Evolutionary conservation across 92 coral and sea anemone species (phyloP), one percentile per base, ranked within the genome.

Genomic region (Plumapathes pennacea): DNA sequence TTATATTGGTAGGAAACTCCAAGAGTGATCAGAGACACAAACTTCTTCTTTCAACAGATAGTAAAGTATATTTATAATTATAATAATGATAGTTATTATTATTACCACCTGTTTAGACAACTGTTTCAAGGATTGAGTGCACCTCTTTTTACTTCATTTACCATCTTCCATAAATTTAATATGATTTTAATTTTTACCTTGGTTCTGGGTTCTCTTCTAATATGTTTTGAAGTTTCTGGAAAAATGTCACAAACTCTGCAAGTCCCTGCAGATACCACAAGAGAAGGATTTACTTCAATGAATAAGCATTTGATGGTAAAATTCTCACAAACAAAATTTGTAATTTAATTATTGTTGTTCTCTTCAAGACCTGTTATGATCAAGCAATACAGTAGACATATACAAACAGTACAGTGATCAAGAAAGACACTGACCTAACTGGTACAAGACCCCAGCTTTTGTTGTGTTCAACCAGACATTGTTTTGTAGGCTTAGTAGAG

Each of bases 171-270:
- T n/a, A n/a, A n/a, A n/a, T n/a, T 45, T 44, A n/a, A n/a, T n/a
- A n/a, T n/a, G n/a, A n/a, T n/a, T n/a, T n/a, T n/a, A n/a, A n/a
- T n/a, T n/a, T 80, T 80, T 72, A 80, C 86, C 72, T 75, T 12
- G 80, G 62, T 27, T 72, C 48, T 31, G 66, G 40, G 21, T 49
- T 65, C 46, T 87, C 90, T 45, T 87, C 95, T 41, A 85, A 72
- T 38, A 71, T 54, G 40, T 77, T 77, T 65, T 87, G 95, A 10
- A 87, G 69, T 70, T 87, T 87, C 70, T 87, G 95, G 15, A 77
- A 77, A 53, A 77, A 77, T 10, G 86, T 74, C 29, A 87, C 95
- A 72, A 87, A 87, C 38, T 87, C 95, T 7, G 86, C 85, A 49
- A 87, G 89, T 10, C 95, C 95, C 95, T 87, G 38, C 15, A 40